Evolutionary conservation across 2,797 vertebrate genomes (phyloP).

Genomic region (Ctenosaura bakeri): DNA sequence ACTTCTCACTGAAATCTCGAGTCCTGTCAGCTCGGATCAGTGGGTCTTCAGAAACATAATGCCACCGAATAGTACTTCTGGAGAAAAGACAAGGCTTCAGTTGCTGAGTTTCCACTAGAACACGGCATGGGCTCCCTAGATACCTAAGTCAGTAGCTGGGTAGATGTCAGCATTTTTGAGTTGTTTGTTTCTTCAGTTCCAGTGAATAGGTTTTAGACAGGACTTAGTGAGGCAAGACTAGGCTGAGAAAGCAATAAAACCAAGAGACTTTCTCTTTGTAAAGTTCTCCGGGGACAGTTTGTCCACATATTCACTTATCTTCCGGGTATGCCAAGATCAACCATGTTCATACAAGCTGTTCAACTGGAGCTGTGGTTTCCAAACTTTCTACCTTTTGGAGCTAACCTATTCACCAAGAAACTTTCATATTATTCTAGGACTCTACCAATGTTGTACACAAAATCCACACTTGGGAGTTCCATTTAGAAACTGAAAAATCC

Average conservation of each 20-base stretch:
- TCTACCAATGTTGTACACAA: not conserved
- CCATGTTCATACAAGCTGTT: not conserved
- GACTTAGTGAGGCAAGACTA: not conserved
- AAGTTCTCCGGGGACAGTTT: not conserved
- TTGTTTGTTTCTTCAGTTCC: conserved; percentile 25
- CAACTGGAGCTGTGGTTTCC: not conserved
- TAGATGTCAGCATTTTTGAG: conserved; percentile 19
- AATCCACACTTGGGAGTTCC: not conserved
- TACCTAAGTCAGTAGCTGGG: conserved; percentile 42
- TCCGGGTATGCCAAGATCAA: not conserved
- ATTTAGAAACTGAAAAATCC: not conserved
- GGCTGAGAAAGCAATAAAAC: not conserved
- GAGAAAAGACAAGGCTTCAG: conserved; percentile 55
- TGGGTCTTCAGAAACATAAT: not conserved
- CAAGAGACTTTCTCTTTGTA: not conserved
- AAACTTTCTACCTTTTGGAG: not conserved
- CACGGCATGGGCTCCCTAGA: not conserved
- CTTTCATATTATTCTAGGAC: not conserved
- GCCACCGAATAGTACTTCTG: conserved; percentile 67
- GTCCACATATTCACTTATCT: not conserved
- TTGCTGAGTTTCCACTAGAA: not conserved
- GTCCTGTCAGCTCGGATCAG: conserved; percentile 66
- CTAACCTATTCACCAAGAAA: not conserved
- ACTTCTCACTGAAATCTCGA: conserved; percentile 59
- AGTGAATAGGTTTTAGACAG: conserved; percentile 26